phyloP scores from a whole-genome alignment of 2,113 vertebrate genomes.

The Sorex araneus region DNA sequence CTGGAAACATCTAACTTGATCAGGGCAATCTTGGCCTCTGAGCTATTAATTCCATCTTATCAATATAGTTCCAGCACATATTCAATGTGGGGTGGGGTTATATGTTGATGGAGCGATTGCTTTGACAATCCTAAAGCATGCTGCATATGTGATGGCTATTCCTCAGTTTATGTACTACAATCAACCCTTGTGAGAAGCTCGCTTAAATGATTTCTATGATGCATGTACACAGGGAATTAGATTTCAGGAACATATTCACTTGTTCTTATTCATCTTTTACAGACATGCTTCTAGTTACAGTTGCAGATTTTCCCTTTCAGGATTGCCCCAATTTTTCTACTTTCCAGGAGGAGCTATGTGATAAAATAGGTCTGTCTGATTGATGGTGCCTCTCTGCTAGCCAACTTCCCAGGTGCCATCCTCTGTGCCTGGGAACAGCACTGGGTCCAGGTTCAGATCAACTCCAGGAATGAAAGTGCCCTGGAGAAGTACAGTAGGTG shows the following conservation, averaged over 20 bases:
- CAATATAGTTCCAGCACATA: not conserved
- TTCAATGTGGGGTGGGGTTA: not conserved
- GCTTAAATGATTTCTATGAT: conserved; percentile 48
- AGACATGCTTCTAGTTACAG: not conserved
- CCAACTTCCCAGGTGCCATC: not conserved
- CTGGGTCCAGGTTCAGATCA: accelerated
- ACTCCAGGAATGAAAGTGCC: not conserved
- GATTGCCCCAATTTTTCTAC: not conserved
- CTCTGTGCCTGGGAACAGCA: not conserved
- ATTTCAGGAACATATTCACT: not conserved
- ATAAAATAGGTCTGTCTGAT: not conserved
- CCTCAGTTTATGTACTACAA: not conserved
- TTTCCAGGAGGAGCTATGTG: not conserved
- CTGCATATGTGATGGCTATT: conserved; percentile 36
- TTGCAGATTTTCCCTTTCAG: not conserved
- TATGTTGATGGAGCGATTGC: not conserved
- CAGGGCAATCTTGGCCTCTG: conserved; percentile 15
- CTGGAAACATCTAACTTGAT: conserved; percentile 3
- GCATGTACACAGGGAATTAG: not conserved
- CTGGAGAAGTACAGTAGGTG: conserved; percentile 60
- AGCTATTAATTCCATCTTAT: conserved; percentile 48
- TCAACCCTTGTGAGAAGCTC: conserved; percentile 29
- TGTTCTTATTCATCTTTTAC: conserved; percentile 32
- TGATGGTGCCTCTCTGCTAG: not conserved
- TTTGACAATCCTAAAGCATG: conserved; percentile 35